Conservation (phyloP, 2,113 vertebrate species). For the Hemiscyllium ocellatum region DNA sequence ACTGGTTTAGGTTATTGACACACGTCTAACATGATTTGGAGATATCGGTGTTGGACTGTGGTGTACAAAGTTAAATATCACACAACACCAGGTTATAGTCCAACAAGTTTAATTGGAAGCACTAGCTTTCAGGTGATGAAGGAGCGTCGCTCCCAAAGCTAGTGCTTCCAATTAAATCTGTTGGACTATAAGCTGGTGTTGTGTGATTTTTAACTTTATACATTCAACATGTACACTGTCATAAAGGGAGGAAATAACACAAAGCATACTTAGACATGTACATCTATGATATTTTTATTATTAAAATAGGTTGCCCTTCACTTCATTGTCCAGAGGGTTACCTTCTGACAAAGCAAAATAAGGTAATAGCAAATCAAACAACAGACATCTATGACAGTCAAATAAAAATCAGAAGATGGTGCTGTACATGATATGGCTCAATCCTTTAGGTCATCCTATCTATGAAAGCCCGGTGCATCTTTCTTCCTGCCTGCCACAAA, state of each 20-base stretch:
- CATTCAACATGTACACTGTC: not conserved
- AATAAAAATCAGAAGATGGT: not conserved
- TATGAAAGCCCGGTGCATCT: not conserved
- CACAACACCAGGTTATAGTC: no score
- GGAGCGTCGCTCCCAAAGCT: no score
- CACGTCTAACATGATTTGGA: no score
- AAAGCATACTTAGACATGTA: not conserved
- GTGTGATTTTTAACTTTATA: no score
- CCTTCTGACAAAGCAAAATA: not conserved
- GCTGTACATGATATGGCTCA: not conserved
- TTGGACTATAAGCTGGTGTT: no score
- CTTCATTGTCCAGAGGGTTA: not conserved
- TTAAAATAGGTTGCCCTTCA: not conserved
- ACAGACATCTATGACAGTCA: not conserved
- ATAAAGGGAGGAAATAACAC: not conserved
- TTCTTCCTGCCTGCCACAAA: not conserved
- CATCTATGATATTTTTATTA: not conserved
- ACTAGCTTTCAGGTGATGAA: no score
- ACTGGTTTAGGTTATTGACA: not conserved
- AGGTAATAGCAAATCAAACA: not conserved
- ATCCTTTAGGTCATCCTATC: not conserved
- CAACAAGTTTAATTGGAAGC: no score
- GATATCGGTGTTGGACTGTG: no score
- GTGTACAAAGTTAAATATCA: no score
- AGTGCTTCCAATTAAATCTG: no score